Conservation (phyloP, 2,113 vertebrate species). For the Myotis davidii region DNA sequence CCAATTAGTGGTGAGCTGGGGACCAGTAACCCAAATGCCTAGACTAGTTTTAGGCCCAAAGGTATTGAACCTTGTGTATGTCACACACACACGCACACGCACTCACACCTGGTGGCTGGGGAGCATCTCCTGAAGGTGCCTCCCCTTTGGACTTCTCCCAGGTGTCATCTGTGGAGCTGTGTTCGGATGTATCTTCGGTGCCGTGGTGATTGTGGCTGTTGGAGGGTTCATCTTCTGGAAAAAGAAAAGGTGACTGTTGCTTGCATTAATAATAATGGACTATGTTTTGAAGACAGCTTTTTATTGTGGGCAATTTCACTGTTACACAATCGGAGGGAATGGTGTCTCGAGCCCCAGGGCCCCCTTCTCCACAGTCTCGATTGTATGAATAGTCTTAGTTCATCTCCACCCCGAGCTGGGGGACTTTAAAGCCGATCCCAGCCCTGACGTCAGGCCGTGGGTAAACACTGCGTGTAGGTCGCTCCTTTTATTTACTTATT, state of each 20-base stretch:
- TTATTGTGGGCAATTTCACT: background rate
- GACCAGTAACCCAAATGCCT: background rate
- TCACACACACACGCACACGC: background rate
- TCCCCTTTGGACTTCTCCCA: conserved; percentile 70
- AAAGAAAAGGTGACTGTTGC: conserved; percentile 86
- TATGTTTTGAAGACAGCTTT: background rate
- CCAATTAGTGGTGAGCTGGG: too few relatives aligned
- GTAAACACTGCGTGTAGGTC: accelerated
- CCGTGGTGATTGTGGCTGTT: conserved; percentile 82
- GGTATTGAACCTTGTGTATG: background rate
- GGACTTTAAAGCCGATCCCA: background rate
- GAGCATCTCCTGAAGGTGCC: background rate
- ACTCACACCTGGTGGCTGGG: background rate
- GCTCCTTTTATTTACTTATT: background rate
- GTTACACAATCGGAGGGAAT: background rate
- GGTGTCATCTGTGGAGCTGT: conserved; percentile 84
- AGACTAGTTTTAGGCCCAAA: background rate
- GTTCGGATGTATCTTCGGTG: conserved; percentile 86
- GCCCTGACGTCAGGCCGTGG: background rate
- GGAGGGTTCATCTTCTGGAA: conserved; percentile 89
- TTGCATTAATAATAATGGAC: background rate
- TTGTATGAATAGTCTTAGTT: accelerated
- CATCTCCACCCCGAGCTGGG: background rate
- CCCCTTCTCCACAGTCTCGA: accelerated
- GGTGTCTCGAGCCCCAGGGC: background rate